Conservation (phyloP, 64 coral and sea anemone genomes). For the Hydrozoanthus tunicans region DNA sequence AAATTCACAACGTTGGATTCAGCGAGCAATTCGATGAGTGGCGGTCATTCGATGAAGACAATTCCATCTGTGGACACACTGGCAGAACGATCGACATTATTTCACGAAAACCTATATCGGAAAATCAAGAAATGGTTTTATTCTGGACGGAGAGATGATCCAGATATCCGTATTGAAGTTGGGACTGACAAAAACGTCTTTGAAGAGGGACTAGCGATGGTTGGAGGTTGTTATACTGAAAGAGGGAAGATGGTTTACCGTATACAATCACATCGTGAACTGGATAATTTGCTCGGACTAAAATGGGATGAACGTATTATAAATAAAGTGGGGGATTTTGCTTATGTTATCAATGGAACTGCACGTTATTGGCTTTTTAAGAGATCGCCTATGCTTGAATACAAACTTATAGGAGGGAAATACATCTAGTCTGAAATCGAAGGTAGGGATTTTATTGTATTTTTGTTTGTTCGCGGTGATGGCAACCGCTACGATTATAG, state of each 20-base stretch:
- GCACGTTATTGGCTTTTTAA: constrained; percentile 4
- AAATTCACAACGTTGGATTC: constrained; percentile 48
- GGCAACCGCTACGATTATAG: background rate
- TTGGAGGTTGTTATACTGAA: background rate
- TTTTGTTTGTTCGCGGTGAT: constrained; percentile 24
- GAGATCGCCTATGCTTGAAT: background rate
- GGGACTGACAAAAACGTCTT: constrained; percentile 55
- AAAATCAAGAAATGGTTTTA: constrained; percentile 39
- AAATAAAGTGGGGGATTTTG: constrained; percentile 19
- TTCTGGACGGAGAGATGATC: constrained; percentile 57
- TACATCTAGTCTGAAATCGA: constrained; percentile 35
- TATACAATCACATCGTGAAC: no score
- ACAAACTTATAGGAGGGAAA: constrained; percentile 36
- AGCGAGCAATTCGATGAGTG: constrained; percentile 38
- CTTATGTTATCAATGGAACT: constrained; percentile 43
- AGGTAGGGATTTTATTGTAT: constrained; percentile 4
- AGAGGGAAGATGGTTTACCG: no score
- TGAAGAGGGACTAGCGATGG: constrained; percentile 22
- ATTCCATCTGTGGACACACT: constrained; percentile 1
- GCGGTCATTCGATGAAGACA: constrained; percentile 5
- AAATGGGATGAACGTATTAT: no score
- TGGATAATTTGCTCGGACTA: no score
- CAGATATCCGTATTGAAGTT: constrained; percentile 42
- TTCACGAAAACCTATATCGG: constrained; percentile 43
- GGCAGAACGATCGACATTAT: background rate